phyloP scores from a whole-genome alignment of 2,113 vertebrate species.

The Peromyscus maniculatus region DNA sequence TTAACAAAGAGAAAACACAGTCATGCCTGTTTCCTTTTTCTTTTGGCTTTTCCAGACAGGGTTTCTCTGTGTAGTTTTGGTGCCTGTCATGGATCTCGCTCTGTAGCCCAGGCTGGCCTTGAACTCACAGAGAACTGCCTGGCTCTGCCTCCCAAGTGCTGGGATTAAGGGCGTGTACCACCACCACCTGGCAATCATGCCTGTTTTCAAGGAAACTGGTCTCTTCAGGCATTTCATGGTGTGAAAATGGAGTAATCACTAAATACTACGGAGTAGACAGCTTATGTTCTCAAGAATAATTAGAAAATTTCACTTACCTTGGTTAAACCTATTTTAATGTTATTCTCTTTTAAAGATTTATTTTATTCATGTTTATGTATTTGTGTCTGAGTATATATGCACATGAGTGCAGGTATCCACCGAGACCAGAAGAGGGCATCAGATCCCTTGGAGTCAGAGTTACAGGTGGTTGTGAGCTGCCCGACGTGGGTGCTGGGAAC shows the following conservation, averaged over 20 bases:
- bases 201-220: neutral
- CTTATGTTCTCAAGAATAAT: neutral
- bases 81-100: too few species aligned
- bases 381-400: neutral
- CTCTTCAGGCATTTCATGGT: neutral
- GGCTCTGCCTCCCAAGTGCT: too few species aligned
- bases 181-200: too few species aligned
- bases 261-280: neutral
- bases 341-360: neutral
- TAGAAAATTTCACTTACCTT: neutral
- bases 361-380: neutral
- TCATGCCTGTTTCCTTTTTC: neutral
- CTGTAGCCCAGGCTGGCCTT: too few species aligned
- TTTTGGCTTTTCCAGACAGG: too few species aligned
- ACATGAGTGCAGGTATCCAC: neutral
- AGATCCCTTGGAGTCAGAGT: neutral
- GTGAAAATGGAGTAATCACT: neutral
- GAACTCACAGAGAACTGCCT: too few species aligned
- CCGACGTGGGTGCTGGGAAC: neutral
- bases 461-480: neutral
- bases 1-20: neutral
- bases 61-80: too few species aligned
- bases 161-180: too few species aligned
- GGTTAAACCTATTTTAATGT: conserved; percentile 19
- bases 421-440: neutral